Conservation (phyloP, 2,113 vertebrate species). For the Plecotus auritus region DNA sequence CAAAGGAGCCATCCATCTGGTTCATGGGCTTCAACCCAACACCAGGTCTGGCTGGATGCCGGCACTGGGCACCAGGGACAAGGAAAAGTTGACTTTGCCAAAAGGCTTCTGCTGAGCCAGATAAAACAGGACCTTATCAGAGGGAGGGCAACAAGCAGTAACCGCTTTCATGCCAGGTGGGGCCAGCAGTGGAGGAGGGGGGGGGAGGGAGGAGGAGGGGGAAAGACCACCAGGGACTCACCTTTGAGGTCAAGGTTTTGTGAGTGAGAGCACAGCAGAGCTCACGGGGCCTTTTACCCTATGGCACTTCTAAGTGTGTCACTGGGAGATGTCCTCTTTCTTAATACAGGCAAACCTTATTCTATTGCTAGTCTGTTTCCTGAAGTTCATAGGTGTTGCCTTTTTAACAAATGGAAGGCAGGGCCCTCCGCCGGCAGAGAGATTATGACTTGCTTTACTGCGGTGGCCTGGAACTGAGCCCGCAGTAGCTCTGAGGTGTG, state of each 20-base stretch:
- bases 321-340: neutral
- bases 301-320: fast-evolving
- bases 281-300: too few species aligned
- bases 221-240: neutral
- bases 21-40: neutral
- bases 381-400: neutral
- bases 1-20: neutral
- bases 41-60: neutral
- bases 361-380: neutral
- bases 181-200: neutral
- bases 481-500: neutral
- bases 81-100: neutral
- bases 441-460: neutral
- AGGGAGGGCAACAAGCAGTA: neutral
- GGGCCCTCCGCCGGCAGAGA: neutral
- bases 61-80: neutral
- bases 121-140: neutral
- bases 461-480: neutral
- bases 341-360: neutral
- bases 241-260: neutral
- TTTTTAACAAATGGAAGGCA: neutral
- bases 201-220: neutral
- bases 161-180: neutral
- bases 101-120: neutral
- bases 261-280: neutral